Conservation (phyloP, 2,888 invertebrate genomes). For the Orthonychiurus folsomi region DNA sequence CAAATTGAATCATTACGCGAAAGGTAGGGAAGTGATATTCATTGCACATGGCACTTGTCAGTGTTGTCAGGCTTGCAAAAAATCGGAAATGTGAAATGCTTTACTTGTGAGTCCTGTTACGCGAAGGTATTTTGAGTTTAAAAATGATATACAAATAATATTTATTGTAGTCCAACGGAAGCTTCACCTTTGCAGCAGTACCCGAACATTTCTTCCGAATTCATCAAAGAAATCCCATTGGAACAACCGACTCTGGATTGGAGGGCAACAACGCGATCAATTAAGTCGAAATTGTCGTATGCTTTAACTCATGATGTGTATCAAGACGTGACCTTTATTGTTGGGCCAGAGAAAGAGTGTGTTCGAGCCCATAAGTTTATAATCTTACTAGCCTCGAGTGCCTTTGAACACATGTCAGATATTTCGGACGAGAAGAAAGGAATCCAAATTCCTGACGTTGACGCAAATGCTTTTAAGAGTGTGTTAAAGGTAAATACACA, state of each 20-base stretch:
- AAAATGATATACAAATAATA: too few species aligned
- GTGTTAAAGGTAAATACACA: conserved; percentile 9
- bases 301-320: neutral
- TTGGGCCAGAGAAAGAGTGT: neutral
- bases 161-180: too few species aligned
- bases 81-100: neutral
- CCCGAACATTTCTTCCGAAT: too few species aligned
- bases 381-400: neutral
- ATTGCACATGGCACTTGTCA: neutral
- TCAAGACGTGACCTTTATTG: conserved; percentile 7
- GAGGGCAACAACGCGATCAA: neutral
- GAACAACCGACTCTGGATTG: neutral
- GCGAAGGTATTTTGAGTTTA: too few species aligned
- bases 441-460: conserved; percentile 5
- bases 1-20: too few species aligned
- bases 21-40: too few species aligned
- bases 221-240: too few species aligned
- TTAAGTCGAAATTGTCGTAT: neutral
- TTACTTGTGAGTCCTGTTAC: neutral
- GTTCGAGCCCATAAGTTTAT: conserved; percentile 7
- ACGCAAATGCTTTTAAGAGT: neutral
- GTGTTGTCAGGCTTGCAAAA: neutral
- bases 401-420: neutral
- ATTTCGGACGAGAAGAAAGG: neutral
- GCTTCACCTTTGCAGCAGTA: too few species aligned